Percentiles rank a stretch among this genome's conserved stretches.
These are phyloP conservation scores for Coleophora flavipennella DNA, from an alignment of 2,888 invertebrate genomes.

Conservation along the genomic window DNA sequence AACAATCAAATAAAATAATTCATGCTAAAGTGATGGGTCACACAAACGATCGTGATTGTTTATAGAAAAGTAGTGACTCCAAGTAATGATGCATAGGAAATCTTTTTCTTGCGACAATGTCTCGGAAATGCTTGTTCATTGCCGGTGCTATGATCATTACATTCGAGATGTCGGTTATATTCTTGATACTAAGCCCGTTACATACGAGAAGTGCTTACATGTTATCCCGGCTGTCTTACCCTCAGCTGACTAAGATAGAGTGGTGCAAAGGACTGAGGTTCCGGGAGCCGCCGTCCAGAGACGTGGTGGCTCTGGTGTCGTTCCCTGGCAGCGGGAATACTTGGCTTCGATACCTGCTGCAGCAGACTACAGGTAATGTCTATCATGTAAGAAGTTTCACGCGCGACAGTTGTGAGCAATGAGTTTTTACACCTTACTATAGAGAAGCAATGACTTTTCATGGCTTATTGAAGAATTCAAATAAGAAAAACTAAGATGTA, in stretches of 20 bases:
- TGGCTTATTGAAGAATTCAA: too few species aligned
- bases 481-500: too few species aligned
- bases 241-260: slow-evolving; percentile 21
- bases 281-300: slow-evolving; percentile 54
- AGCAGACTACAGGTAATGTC: slow-evolving; percentile 87
- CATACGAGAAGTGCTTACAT: slow-evolving; percentile 32
- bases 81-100: slow-evolving; percentile 1
- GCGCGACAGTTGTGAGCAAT: too few species aligned
- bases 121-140: slow-evolving; percentile 48
- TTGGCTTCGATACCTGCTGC: slow-evolving; percentile 84
- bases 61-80: slow-evolving; percentile 5
- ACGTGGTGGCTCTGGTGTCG: slow-evolving; percentile 78
- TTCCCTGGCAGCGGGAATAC: slow-evolving; percentile 91
- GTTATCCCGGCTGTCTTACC: slow-evolving; percentile 35
- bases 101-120: slow-evolving; percentile 27
- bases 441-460: too few species aligned
- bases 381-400: too few species aligned
- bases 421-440: too few species aligned
- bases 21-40: slow-evolving; percentile 21
- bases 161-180: slow-evolving; percentile 54
- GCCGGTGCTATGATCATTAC: slow-evolving; percentile 43
- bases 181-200: slow-evolving; percentile 53
- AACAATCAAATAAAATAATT: too few species aligned
- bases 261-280: slow-evolving; percentile 71
- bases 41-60: slow-evolving; percentile 13